Conservation (phyloP, 2,113 vertebrate genomes). For the Leptodactylus fuscus region DNA sequence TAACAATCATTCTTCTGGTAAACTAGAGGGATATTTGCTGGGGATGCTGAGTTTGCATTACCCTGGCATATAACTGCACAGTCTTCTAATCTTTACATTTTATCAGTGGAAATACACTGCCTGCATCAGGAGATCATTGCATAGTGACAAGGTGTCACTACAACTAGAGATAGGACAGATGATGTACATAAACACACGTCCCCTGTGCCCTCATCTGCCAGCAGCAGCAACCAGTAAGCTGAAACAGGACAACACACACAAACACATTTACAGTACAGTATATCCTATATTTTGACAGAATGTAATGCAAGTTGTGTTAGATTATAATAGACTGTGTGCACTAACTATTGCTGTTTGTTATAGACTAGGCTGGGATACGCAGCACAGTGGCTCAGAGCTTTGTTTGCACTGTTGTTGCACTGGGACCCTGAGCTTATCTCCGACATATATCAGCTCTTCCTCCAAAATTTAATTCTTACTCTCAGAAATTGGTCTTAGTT, state of each 20-base stretch:
- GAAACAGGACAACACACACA: background rate
- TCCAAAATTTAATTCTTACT: background rate
- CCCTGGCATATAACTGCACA: background rate
- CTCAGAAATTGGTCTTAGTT: too few relatives aligned
- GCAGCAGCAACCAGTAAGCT: background rate
- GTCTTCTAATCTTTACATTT: conserved; percentile 27
- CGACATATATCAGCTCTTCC: background rate
- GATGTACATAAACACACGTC: conserved; percentile 2
- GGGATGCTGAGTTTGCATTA: conserved; percentile 31
- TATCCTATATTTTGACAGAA: background rate
- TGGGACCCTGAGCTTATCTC: background rate
- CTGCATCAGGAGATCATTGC: conserved; percentile 24
- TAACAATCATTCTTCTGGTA: background rate
- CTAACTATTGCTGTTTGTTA: background rate
- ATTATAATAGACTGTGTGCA: background rate
- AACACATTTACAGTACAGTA: background rate
- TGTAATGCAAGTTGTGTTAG: background rate
- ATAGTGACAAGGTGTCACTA: conserved; percentile 24
- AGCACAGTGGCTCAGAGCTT: background rate
- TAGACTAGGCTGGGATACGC: background rate
- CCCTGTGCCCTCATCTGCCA: background rate
- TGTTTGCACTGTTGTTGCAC: background rate
- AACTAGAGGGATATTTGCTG: conserved; percentile 3
- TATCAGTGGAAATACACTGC: conserved; percentile 7
- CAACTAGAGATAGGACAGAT: background rate